Evolutionary conservation across 2,888 invertebrate species (phyloP).

Genomic region (Lapara coniferarum): DNA sequence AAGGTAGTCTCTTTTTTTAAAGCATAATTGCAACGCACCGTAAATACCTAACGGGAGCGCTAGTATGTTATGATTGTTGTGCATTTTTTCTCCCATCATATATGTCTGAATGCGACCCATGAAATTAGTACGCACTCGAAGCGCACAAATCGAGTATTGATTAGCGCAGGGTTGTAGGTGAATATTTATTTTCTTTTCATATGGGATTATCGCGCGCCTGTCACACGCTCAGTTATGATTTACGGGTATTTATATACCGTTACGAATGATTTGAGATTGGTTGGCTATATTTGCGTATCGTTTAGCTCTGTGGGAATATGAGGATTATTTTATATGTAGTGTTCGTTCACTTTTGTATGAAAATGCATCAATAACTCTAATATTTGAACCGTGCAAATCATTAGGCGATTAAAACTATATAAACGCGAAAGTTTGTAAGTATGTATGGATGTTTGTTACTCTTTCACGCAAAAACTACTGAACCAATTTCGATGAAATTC

Average conservation of each 20-base stretch:
- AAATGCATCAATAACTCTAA: too few relatives aligned
- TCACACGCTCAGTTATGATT: conserved; percentile 31
- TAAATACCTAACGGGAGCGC: too few relatives aligned
- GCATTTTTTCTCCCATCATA: neutral
- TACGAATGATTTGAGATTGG: neutral
- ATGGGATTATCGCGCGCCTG: conserved; percentile 38
- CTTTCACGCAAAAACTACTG: too few relatives aligned
- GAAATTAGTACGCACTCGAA: conserved; percentile 34
- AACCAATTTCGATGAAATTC: too few relatives aligned
- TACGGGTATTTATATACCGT: conserved; percentile 8
- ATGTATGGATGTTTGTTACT: too few relatives aligned
- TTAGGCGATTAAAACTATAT: too few relatives aligned
- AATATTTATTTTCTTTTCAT: conserved; percentile 45
- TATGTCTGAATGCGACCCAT: conserved; percentile 38
- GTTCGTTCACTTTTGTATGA: neutral
- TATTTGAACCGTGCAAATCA: too few relatives aligned
- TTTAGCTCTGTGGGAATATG: neutral
- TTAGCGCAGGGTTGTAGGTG: conserved; percentile 50
- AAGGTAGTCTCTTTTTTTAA: too few relatives aligned
- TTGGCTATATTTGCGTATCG: neutral
- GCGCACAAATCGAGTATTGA: conserved; percentile 45
- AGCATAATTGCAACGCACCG: too few relatives aligned
- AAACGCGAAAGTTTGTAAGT: too few relatives aligned
- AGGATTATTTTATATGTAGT: neutral
- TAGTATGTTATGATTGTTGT: too few relatives aligned